These are phyloP conservation scores for Eulemur mongoz DNA, from an alignment of 2,797 vertebrate genomes.

Conservation along the genomic window DNA sequence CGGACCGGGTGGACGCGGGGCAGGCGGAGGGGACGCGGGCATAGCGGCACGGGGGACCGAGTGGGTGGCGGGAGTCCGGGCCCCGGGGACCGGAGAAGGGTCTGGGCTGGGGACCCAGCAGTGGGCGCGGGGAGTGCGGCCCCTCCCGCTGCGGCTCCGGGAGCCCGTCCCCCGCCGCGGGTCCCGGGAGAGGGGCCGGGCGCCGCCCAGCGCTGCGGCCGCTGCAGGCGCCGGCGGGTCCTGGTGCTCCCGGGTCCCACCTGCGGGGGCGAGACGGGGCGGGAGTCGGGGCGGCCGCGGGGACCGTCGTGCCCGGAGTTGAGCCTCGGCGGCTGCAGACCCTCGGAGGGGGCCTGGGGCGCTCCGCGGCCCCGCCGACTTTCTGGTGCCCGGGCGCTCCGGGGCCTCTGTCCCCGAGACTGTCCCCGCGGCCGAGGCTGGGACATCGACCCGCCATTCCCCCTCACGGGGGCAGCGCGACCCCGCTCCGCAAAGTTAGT, in stretches of 20 bases:
- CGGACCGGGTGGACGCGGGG: not conserved
- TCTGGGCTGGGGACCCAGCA: not conserved
- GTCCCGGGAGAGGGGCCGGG: conserved; percentile 43
- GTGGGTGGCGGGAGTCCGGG: not conserved
- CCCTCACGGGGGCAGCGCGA: not conserved
- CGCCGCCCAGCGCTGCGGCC: conserved; percentile 28
- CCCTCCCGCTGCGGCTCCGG: not conserved
- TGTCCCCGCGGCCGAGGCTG: not conserved
- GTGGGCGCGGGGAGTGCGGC: not conserved
- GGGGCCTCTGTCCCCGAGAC: not conserved
- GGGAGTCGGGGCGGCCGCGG: not conserved
- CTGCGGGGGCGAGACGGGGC: conserved; percentile 24
- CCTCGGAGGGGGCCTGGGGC: not conserved
- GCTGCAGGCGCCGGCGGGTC: not conserved
- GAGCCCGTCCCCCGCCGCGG: not conserved
- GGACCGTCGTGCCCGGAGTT: not conserved
- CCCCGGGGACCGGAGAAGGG: not conserved
- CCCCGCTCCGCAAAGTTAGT: conserved; percentile 40
- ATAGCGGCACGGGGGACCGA: not conserved
- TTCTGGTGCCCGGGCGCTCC: not conserved
- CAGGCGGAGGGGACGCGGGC: not conserved
- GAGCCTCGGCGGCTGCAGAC: not conserved
- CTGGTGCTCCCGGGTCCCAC: conserved; percentile 3
- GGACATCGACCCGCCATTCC: not conserved
- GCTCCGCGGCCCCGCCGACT: not conserved